phyloP scores from a whole-genome alignment of 2,113 vertebrate species.

The Heterocephalus glaber region DNA sequence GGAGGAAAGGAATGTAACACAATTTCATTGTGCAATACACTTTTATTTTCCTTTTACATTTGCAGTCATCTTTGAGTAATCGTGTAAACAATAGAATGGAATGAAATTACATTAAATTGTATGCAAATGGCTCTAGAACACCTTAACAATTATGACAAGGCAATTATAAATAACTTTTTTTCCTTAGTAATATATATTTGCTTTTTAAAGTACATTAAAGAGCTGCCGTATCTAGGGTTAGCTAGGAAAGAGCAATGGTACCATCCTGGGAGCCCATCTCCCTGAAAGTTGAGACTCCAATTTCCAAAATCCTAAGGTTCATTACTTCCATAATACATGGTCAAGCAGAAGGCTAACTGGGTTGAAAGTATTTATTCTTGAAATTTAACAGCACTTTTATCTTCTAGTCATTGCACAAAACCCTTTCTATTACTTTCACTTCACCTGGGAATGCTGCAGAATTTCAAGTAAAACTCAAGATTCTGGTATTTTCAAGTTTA shows the following conservation, averaged over 20 bases:
- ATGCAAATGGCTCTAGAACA: conserved; percentile 88
- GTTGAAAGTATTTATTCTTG: conserved; percentile 80
- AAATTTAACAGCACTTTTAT: conserved; percentile 80
- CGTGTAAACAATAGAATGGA: conserved; percentile 90
- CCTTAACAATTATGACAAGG: conserved; percentile 88
- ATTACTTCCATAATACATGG: conserved; percentile 81
- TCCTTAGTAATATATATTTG: conserved; percentile 89
- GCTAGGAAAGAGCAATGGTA: conserved; percentile 85
- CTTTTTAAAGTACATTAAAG: conserved; percentile 87
- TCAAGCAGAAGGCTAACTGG: conserved; percentile 82
- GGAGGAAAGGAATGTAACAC: conserved; percentile 53
- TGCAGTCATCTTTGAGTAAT: conserved; percentile 89
- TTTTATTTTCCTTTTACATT: conserved; percentile 88
- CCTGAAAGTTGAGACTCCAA: conserved; percentile 74
- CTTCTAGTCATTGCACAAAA: conserved; percentile 86
- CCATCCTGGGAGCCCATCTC: conserved; percentile 75
- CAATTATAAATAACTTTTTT: conserved; percentile 89
- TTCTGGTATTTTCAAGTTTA: conserved; percentile 84
- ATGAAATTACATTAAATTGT: conserved; percentile 88
- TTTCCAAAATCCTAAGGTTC: conserved; percentile 80
- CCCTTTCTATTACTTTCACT: conserved; percentile 82
- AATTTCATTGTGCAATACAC: conserved; percentile 84
- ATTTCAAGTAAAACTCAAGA: conserved; percentile 86
- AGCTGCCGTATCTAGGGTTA: conserved; percentile 88
- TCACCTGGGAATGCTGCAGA: conserved; percentile 82